A percentile compares a stretch with the other conserved stretches of the same genome.
phyloP scores from a whole-genome alignment of 2,888 invertebrate genomes.

The Ceramica pisi region DNA sequence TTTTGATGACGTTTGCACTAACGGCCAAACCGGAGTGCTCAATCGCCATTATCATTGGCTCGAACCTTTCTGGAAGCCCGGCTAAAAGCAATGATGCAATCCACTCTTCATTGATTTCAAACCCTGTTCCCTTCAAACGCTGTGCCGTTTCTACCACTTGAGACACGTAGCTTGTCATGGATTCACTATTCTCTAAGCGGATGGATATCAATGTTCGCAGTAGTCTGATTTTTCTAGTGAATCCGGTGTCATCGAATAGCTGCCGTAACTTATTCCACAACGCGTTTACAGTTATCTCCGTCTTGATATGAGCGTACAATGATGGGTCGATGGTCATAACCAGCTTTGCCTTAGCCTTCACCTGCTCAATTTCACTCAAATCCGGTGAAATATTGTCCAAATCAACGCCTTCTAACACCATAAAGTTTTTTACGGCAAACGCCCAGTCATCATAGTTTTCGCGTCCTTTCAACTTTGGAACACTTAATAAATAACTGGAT shows the following conservation, averaged over 20 bases:
- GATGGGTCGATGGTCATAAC: background rate
- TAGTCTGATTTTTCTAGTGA: background rate
- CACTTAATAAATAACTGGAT: background rate
- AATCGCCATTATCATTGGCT: no score
- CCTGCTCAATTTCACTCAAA: background rate
- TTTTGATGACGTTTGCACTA: background rate
- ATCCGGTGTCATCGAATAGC: slow-evolving; percentile 1
- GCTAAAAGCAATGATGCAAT: no score
- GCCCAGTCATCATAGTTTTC: no score
- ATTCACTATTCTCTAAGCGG: background rate
- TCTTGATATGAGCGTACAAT: background rate
- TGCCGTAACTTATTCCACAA: background rate
- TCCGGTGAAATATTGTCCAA: background rate
- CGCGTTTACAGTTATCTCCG: background rate
- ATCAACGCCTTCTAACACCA: background rate
- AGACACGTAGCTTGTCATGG: slow-evolving; percentile 46
- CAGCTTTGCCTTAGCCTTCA: background rate
- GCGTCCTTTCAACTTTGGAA: background rate
- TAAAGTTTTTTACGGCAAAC: background rate
- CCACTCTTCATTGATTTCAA: slow-evolving; percentile 51
- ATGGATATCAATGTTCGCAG: background rate
- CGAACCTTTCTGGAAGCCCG: no score
- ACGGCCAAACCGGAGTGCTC: no score
- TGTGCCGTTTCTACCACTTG: slow-evolving; percentile 56
- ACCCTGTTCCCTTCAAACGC: slow-evolving; percentile 50